phyloP scores from a whole-genome alignment of 2,888 invertebrate species.

The Xestoiulus laeticollis region DNA sequence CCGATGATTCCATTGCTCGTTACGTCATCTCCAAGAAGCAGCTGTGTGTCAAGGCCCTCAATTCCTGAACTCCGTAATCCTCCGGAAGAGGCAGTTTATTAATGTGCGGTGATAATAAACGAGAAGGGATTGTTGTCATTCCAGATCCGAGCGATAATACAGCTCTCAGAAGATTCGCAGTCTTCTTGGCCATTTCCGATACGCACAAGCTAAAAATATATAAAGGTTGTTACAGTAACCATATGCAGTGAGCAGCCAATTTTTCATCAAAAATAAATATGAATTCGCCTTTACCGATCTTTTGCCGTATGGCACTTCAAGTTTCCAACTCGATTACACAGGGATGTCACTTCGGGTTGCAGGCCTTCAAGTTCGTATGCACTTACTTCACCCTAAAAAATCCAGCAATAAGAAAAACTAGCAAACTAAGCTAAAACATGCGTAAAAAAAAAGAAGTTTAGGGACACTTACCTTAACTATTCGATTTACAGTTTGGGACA shows the following conservation, averaged over 20 bases:
- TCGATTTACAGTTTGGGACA: constrained; percentile 62
- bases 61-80: constrained; percentile 70
- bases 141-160: constrained; percentile 61
- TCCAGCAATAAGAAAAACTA: background rate
- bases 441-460: background rate
- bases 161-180: constrained; percentile 67
- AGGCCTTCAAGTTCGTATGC: constrained; percentile 67
- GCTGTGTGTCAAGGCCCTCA: constrained; percentile 61
- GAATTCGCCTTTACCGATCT: constrained; percentile 65
- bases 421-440: background rate
- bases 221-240: background rate
- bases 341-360: constrained; percentile 67
- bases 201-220: constrained; percentile 67
- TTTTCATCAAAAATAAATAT: no score
- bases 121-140: constrained; percentile 62
- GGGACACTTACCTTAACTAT: constrained; percentile 52
- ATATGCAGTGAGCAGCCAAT: background rate
- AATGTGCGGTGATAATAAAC: constrained; percentile 67
- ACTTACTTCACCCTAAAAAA: constrained; percentile 60
- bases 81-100: constrained; percentile 70
- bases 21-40: constrained; percentile 61
- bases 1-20: constrained; percentile 40
- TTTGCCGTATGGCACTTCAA: constrained; percentile 68
- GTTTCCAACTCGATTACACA: constrained; percentile 67
- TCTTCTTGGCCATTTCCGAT: constrained; percentile 70